Evolutionary conservation across 2,888 invertebrate species (phyloP), one percentile per base, ranked within the genome.

Genomic region (Linnaemya vulpina): DNA sequence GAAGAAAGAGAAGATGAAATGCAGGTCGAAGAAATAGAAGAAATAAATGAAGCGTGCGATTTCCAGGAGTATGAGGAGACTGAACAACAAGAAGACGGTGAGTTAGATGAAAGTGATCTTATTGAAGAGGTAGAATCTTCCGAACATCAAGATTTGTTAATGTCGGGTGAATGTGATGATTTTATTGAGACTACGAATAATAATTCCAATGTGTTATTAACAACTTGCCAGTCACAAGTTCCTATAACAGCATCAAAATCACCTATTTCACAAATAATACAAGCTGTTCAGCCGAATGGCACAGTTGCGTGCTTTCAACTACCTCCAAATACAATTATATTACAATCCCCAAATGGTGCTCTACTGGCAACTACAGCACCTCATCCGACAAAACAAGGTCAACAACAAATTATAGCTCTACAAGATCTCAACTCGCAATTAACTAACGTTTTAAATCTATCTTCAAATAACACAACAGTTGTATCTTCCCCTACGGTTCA

Each of bases 251-350:
- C 77, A 75, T 60, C 86, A 86, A 82, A 51, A 83, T 46, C 84
- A 13, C 22, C 62, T 81, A 9, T 88, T 13, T 63, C 87, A 17
- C 86, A 88, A 82, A 81, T 83, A 60, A 86, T 91, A 83, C 91
- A 91, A 84, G 90, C 91, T 7, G 89, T 91, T 77, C 90, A 89
- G 77, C 90, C 91, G 10, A 91, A 91, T 63, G 91, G 91, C 20
- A 90, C 90, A 1, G 89, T 91, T 17, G 89, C 91, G 65, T 91
- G 91, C 81, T 90, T 91, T 35, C 91, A 91, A 84, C 85, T 91
- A 83, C 91, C 91, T 51, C 87, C 91, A 17, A 91, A 91, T 55
- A 91, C 91, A 2, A 91, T 91, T 80, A 68, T 91, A 74, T 87
- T 91, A 78, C 90, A 90, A 22, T 89, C 91, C n/a, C 87, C 90